Base-by-base conservation (phyloP, 2,888 invertebrate species). In the Plusia festucae region DNA sequence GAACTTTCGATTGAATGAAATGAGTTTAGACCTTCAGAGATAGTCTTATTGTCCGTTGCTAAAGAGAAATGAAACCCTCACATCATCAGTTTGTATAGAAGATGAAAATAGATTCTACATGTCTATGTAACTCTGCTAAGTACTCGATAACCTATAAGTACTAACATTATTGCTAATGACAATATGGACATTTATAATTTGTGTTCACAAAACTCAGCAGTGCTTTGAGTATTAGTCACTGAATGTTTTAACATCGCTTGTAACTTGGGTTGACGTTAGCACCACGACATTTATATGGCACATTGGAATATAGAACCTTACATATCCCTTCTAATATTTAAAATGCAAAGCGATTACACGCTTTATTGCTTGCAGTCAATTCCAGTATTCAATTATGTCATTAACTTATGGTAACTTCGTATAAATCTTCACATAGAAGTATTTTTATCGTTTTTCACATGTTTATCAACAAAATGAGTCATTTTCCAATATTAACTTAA, bases 281-380 rank as follows among this genome's bases (percentile, higher is more conserved):
- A 90, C 88, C 88, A 85, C 85, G 80, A 87, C 82, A 82, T 72
- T 67, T 68, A 76, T 88, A 91, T 91, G 91, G 91, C 91, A 91
- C 91, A 79, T 89, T 85, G 82, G 86, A 89, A 88, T 85, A 82
- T 60, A 81, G 79, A 82, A 82, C 78, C 79, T 79, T 82, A 83
- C 65, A 73, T 58, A 65, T 73, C 78, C 74, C 56, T 72, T 58
- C 72, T 79, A 79, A 53, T 68, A 78, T 72, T 74, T 76, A 78
- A 85, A 87, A 88, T 85, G 89, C 85, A 85, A 85, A 77, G 82
- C 85, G 80, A 76, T 65, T 64, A 73, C 58, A 81, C 81, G 82
- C 81, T 82, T 84, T 88, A 89, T 89, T 90, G 88, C 89, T 89
- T 84, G 84, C 84, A 86, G 85, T 90, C 89, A 90, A 90, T 88